Evolutionary conservation across 2,113 vertebrate species (phyloP).

Genomic region (Tinamus guttatus): DNA sequence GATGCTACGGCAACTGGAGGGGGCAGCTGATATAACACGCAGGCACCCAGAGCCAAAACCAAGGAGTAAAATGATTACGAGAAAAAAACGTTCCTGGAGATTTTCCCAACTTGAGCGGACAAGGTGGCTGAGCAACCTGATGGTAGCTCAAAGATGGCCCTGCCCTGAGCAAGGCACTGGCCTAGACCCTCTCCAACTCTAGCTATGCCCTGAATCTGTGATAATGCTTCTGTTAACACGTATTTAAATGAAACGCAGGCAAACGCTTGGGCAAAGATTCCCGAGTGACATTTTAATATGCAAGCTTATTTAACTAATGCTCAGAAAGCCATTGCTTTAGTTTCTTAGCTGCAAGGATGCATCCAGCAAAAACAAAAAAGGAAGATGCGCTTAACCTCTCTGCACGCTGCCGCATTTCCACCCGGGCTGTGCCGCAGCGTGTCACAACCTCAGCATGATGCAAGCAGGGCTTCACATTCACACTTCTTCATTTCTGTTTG

Average conservation of each 20-base stretch:
- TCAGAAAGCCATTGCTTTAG: not conserved
- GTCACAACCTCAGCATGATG: not conserved
- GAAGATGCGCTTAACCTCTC: not conserved
- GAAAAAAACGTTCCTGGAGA: not conserved
- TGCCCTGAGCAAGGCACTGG: not conserved
- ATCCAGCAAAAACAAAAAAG: not conserved
- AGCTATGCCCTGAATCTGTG: not conserved
- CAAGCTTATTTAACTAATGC: not conserved
- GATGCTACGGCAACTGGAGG: not conserved
- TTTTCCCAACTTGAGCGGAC: not conserved
- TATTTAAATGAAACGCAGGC: not conserved
- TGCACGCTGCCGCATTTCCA: not conserved
- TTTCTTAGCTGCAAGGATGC: not conserved
- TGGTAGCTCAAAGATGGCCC: not conserved
- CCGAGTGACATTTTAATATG: not conserved
- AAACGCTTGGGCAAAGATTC: not conserved
- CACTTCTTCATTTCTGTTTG: not conserved
- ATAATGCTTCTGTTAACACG: not conserved
- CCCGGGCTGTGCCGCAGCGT: not conserved
- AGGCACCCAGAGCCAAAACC: not conserved
- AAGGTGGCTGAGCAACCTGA: not conserved
- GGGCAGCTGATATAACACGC: fast-evolving
- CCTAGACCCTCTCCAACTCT: not conserved
- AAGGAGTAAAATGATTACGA: not conserved
- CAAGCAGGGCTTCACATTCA: not conserved